phyloP scores from a whole-genome alignment of 2,797 vertebrate species.

The Mus caroli region DNA sequence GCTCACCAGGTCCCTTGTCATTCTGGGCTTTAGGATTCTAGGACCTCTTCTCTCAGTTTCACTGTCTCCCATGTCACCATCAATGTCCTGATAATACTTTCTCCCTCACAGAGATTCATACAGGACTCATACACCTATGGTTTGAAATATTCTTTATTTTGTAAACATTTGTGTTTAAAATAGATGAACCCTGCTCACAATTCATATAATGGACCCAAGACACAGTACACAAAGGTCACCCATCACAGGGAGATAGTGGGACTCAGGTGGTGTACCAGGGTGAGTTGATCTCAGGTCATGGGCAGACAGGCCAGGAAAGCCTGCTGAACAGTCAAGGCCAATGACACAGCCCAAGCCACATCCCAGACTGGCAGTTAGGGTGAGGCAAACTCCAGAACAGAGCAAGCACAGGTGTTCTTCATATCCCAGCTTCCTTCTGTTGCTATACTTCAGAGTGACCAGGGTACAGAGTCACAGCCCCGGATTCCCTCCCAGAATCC shows the following conservation, averaged over 20 bases:
- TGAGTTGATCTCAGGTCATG: slow-evolving; percentile 63
- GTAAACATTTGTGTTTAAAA: slow-evolving; percentile 89
- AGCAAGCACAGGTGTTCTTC: not conserved
- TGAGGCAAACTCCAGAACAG: not conserved
- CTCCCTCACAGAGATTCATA: slow-evolving; percentile 19
- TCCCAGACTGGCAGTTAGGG: not conserved
- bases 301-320: slow-evolving; percentile 58
- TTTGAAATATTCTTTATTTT: slow-evolving; percentile 89
- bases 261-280: slow-evolving; percentile 53
- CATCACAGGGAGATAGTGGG: slow-evolving; percentile 77
- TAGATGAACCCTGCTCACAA: slow-evolving; percentile 84
- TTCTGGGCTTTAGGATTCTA: not conserved
- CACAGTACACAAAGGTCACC: slow-evolving; percentile 79
- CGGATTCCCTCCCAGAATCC: slow-evolving; percentile 52
- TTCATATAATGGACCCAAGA: slow-evolving; percentile 82
- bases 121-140: slow-evolving; percentile 53
- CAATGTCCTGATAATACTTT: not conserved
- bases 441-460: not conserved
- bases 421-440: not conserved
- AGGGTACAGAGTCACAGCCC: not conserved
- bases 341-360: slow-evolving; percentile 4
- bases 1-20: not conserved
- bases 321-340: slow-evolving; percentile 59
- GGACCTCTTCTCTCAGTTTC: not conserved
- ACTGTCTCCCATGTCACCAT: not conserved